These are phyloP conservation scores for Vulpes ferrilata DNA, from an alignment of 2,113 vertebrate species.

Conservation along the genomic window DNA sequence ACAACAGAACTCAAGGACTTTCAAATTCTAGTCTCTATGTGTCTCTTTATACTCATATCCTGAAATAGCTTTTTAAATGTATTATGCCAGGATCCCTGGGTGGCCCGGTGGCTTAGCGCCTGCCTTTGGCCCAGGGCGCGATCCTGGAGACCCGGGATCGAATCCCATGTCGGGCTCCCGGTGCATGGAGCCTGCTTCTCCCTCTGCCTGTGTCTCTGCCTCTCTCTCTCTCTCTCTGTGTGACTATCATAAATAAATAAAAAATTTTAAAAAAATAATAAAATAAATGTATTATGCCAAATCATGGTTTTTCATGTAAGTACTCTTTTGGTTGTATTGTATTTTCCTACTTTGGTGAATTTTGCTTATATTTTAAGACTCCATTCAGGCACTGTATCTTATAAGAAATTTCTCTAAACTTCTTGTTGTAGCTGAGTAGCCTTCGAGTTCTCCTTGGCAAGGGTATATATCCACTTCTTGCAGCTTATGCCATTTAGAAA, in stretches of 20 bases:
- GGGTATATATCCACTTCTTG: background rate
- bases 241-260: no score
- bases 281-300: background rate
- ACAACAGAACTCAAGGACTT: background rate
- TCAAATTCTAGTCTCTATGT: background rate
- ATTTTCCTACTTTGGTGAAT: background rate
- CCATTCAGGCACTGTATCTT: background rate
- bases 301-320: background rate
- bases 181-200: no score
- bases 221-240: no score
- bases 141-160: no score
- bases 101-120: no score
- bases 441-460: background rate
- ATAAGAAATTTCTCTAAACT: background rate
- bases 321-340: background rate
- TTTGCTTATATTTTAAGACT: background rate
- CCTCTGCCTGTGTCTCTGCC: no score
- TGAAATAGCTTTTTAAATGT: background rate
- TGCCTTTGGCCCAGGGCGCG: no score
- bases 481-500: background rate
- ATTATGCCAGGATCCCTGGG: background rate
- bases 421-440: background rate
- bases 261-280: no score
- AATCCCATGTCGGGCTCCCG: no score
- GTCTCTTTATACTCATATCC: background rate